A percentile compares a stretch with the other conserved stretches of the same genome.
These are phyloP conservation scores for Phenganax stokvisi DNA, from an alignment of 92 coral and sea anemone species.

Conservation along the genomic window DNA sequence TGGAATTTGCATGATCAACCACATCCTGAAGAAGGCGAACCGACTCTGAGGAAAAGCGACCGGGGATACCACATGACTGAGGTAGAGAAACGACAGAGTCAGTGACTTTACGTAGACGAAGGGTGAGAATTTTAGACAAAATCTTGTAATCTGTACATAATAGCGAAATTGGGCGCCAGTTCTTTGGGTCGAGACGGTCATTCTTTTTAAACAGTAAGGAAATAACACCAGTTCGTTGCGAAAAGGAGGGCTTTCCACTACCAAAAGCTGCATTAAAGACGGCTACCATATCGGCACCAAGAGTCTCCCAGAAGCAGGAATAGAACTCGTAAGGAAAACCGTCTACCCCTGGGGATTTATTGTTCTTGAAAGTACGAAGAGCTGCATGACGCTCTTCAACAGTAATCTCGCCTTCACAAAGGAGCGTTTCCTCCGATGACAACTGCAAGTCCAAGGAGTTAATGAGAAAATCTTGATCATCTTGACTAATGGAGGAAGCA, in stretches of 20 bases:
- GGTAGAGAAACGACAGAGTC: neutral
- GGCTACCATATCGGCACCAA: neutral
- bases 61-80: neutral
- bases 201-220: neutral
- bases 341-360: neutral
- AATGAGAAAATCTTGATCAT: neutral
- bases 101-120: neutral
- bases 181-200: neutral
- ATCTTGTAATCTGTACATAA: neutral
- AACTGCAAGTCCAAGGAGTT: neutral
- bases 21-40: too few relatives aligned
- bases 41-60: neutral
- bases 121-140: neutral
- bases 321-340: neutral
- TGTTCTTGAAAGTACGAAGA: neutral
- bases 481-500: neutral
- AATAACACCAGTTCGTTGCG: neutral
- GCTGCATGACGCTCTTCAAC: neutral
- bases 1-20: too few relatives aligned
- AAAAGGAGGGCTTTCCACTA: neutral
- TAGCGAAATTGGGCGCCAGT: neutral
- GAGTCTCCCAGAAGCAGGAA: neutral
- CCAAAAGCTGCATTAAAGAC: neutral
- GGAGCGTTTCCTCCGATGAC: neutral
- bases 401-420: neutral